Base-by-base conservation (phyloP, 2,797 vertebrate genomes). In the Cirrhinus mrigala region DNA sequence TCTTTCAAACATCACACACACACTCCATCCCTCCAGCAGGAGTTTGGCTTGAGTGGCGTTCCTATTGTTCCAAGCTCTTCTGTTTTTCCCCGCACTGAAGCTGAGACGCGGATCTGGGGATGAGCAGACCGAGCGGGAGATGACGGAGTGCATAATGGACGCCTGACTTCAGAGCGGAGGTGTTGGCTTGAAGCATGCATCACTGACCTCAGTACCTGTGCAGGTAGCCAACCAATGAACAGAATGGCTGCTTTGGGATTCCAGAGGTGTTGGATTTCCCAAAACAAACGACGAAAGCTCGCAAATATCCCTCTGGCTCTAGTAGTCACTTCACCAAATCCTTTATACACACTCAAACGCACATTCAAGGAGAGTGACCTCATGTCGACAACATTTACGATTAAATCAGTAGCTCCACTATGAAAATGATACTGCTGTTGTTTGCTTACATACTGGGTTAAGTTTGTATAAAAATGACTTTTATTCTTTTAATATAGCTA, bases 131-230 rank as follows among this genome's bases (percentile, higher is more conserved):
- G 77, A 79, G 20, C 7, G 22, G 7, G 48, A 75, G 22, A 79
- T 86, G 84, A 89, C 58, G 79, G 83, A 84, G 69, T 54, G 54
- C 37, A 78, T 79, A 70, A 70, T 37, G 33, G 33, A 62, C 58
- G 22, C 29, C 76, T 85, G 85, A 83, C 64, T 76, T 60, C 50
- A 85, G 76, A 48, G 74, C n/a, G 20, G 22, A 73, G 50, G 33
- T 44, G 81, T 75, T 75, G 11, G 33, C 56, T 54, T 76, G 78
- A 56, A 81, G 44, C 70, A 54, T 20, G 69, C 75, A 54, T 73
- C 70, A 68, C 81, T 54, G 74, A 70, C 70, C 70, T 83, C 40
- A 81, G 82, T 86, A 90, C 89, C 90, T 84, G 86, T 40, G 79
- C 79, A 87, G 82, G 86, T 87, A 82, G n/a, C 37, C 70, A 84